Conservation (phyloP, 2,888 invertebrate genomes). For the Drosophila acutilabella region DNA sequence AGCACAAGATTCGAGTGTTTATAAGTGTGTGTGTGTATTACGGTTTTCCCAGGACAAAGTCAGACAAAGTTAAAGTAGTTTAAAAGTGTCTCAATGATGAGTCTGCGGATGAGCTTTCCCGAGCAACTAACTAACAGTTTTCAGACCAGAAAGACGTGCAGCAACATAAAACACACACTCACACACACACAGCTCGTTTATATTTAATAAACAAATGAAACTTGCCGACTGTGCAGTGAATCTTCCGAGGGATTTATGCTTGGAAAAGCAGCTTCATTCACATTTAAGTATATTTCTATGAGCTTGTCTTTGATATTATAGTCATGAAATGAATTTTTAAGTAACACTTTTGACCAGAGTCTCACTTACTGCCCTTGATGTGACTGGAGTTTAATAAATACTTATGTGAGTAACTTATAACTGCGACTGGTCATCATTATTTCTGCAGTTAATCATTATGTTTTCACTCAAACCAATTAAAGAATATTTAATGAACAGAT, state of each 20-base stretch:
- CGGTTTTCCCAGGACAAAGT: conserved; percentile 19
- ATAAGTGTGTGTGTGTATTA: not conserved
- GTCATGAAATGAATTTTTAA: not conserved
- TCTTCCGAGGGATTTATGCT: not conserved
- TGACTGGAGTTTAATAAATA: no score
- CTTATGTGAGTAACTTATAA: no score
- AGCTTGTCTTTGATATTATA: not conserved
- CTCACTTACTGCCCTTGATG: no score
- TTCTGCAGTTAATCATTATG: no score
- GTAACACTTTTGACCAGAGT: not conserved
- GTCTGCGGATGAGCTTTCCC: conserved; percentile 39
- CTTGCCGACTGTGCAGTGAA: conserved; percentile 51
- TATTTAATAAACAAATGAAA: conserved; percentile 81
- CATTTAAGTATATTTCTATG: not conserved
- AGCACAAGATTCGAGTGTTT: conserved; percentile 33
- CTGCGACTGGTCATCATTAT: no score
- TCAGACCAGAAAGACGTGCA: not conserved
- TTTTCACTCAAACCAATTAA: no score
- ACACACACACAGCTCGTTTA: conserved; percentile 65
- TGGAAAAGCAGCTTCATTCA: not conserved
- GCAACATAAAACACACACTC: conserved; percentile 28
- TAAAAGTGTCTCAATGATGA: conserved; percentile 62
- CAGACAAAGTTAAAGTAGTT: conserved; percentile 72
- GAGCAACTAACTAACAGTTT: conserved; percentile 26
- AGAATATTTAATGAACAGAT: no score